phyloP scores from a whole-genome alignment of 1,140 invertebrate genomes.

The Scaptomyza pallida region DNA sequence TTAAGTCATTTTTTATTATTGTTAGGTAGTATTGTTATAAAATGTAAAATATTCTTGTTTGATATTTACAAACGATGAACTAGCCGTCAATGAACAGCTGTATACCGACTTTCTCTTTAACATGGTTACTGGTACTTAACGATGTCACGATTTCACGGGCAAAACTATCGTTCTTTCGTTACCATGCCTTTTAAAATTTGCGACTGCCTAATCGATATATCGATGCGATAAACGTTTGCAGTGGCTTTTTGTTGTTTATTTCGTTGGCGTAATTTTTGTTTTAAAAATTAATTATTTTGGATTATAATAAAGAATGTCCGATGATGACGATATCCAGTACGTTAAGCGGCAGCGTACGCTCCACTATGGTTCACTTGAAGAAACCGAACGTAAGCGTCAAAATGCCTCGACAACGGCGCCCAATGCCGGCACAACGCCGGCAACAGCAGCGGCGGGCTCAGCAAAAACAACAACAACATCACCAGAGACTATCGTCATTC shows the following conservation, averaged over 20 bases:
- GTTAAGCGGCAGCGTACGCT: constrained; percentile 91
- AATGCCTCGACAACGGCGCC: constrained; percentile 82
- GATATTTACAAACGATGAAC: neutral
- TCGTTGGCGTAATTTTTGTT: constrained; percentile 77
- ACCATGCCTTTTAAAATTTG: neutral
- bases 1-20: too few species aligned
- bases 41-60: neutral
- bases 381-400: constrained; percentile 88
- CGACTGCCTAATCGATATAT: constrained; percentile 25
- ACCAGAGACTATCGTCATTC: constrained; percentile 52
- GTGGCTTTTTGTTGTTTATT: constrained; percentile 73
- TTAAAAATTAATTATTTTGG: constrained; percentile 72
- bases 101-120: neutral
- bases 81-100: neutral
- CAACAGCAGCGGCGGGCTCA: constrained; percentile 40
- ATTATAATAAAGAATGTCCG: constrained; percentile 88
- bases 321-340: constrained; percentile 92
- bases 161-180: neutral
- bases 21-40: too few species aligned
- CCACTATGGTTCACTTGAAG: constrained; percentile 95
- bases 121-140: neutral
- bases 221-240: constrained; percentile 68
- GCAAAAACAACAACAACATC: constrained; percentile 37
- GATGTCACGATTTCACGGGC: neutral
- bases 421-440: constrained; percentile 27